phyloP scores from a whole-genome alignment of 2,113 vertebrate genomes.

The Strigops habroptila region DNA sequence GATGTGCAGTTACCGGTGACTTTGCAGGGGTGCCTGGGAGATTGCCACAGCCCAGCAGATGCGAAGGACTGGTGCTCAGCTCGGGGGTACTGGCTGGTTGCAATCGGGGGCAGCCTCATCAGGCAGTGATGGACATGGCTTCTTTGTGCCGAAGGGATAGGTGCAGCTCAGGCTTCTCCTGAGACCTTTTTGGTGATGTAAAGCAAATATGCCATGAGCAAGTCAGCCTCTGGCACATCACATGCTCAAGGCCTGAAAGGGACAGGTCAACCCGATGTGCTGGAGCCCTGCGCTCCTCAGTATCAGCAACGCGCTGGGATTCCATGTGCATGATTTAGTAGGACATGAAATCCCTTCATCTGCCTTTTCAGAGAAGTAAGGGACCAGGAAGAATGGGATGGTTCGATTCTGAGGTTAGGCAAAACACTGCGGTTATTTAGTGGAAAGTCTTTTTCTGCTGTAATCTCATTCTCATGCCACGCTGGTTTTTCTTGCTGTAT shows the following conservation, averaged over 20 bases:
- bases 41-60: rapidly evolving
- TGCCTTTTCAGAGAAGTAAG: rapidly evolving
- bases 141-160: rapidly evolving
- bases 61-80: not conserved
- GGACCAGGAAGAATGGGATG: not conserved
- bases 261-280: rapidly evolving
- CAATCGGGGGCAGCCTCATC: rapidly evolving
- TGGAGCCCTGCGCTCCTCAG: rapidly evolving
- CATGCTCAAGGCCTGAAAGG: rapidly evolving
- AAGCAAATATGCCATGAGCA: rapidly evolving
- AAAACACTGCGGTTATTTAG: not conserved
- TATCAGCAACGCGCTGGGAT: rapidly evolving
- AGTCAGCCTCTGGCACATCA: not conserved
- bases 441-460: constrained; percentile 31
- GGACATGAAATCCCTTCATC: not conserved
- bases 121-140: rapidly evolving
- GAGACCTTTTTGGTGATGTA: not conserved
- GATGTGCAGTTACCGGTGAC: too few relatives aligned
- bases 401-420: not conserved
- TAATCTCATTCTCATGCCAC: not conserved
- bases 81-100: rapidly evolving
- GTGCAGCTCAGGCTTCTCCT: rapidly evolving
- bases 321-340: rapidly evolving
- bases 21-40: not conserved
- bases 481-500: not conserved